These are phyloP conservation scores for Zophobas morio DNA, from an alignment of 1,140 invertebrate genomes.

Conservation along the genomic window DNA sequence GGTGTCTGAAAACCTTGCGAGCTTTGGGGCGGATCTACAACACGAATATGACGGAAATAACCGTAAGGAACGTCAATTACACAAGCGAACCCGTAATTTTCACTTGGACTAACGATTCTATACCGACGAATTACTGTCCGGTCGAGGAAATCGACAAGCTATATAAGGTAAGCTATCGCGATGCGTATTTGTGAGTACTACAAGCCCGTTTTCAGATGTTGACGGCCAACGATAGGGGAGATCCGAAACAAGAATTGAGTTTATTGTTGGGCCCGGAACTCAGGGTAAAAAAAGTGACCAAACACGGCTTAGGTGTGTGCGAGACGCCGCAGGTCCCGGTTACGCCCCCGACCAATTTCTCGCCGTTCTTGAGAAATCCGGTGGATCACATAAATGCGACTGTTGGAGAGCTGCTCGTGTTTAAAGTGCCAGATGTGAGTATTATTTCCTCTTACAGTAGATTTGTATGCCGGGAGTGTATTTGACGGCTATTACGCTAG, in stretches of 20 bases:
- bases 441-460: not conserved
- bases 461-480: no score
- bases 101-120: slow-evolving; percentile 90
- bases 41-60: slow-evolving; percentile 78
- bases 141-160: slow-evolving; percentile 79
- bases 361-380: slow-evolving; percentile 85
- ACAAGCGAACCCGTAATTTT: slow-evolving; percentile 75
- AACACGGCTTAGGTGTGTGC: slow-evolving; percentile 76
- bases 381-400: slow-evolving; percentile 87
- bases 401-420: slow-evolving; percentile 83
- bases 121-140: slow-evolving; percentile 84
- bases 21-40: slow-evolving; percentile 81
- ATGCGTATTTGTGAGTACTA: not conserved
- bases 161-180: slow-evolving; percentile 70
- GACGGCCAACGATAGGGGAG: slow-evolving; percentile 70
- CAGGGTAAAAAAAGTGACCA: slow-evolving; percentile 74
- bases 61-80: slow-evolving; percentile 76
- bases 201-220: slow-evolving; percentile 68
- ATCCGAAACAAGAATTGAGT: slow-evolving; percentile 72
- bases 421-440: slow-evolving; percentile 82
- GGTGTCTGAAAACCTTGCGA: slow-evolving; percentile 79
- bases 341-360: slow-evolving; percentile 75
- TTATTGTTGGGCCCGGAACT: slow-evolving; percentile 75
- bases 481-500: no score
- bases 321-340: slow-evolving; percentile 71